Evolutionary conservation across 2,888 invertebrate species (phyloP).

Genomic region (Drosophila demipolita): DNA sequence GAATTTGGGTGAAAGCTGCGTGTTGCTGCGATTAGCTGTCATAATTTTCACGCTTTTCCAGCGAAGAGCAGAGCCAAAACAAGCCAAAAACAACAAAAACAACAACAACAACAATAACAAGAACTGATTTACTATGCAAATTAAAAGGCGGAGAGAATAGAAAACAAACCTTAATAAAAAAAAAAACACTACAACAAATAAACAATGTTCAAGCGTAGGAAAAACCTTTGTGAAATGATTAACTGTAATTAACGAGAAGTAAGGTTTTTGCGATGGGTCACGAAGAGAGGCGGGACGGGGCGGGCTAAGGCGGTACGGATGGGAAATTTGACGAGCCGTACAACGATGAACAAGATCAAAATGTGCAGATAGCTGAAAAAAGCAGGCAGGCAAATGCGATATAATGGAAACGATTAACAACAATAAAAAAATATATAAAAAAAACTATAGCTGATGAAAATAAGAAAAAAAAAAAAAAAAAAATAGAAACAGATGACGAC

Average conservation of each 20-base stretch:
- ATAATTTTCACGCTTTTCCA: conserved; percentile 79
- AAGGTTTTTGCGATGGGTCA: conserved; percentile 55
- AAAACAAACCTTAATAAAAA: conserved; percentile 1
- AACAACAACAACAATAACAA: conserved; percentile 31
- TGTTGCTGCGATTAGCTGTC: conserved; percentile 69
- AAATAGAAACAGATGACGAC: conserved; percentile 38
- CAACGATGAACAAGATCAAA: conserved; percentile 59
- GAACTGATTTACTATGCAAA: conserved; percentile 79
- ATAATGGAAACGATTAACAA: conserved; percentile 79
- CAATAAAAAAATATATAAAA: conserved; percentile 63
- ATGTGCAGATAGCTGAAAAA: conserved; percentile 51
- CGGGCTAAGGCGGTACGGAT: background rate
- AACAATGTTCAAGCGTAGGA: conserved; percentile 32
- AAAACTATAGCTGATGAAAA: conserved; percentile 37
- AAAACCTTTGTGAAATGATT: conserved; percentile 68
- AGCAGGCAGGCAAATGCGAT: conserved; percentile 60
- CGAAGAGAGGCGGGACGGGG: conserved; percentile 29
- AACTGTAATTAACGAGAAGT: conserved; percentile 71
- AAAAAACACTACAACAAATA: background rate
- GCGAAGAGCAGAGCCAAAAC: conserved; percentile 35
- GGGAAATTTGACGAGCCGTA: conserved; percentile 44
- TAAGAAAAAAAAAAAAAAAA: background rate
- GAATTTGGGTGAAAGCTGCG: conserved; percentile 70
- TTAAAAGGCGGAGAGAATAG: conserved; percentile 61
- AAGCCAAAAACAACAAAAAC: conserved; percentile 8